Conservation (phyloP, 2,888 invertebrate genomes). For the Agrotis ipsilon region DNA sequence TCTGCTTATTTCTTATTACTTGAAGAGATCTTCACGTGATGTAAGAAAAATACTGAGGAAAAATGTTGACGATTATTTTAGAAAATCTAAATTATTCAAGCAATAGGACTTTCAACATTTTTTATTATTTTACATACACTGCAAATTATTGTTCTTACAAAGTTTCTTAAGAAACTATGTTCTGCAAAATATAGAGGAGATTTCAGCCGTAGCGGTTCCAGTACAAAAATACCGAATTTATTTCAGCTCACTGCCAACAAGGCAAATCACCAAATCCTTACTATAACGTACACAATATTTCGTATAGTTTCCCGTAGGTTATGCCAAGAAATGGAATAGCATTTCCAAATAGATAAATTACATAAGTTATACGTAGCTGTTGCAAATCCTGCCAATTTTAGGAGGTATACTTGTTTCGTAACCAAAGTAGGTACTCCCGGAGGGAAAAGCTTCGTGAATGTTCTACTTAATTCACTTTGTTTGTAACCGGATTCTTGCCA, state of each 20-base stretch:
- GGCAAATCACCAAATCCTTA: conserved; percentile 8
- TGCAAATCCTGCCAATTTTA: conserved; percentile 35
- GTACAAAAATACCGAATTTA: conserved; percentile 1
- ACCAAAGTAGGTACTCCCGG: conserved; percentile 1
- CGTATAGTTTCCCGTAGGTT: neutral
- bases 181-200: neutral
- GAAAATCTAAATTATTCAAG: neutral
- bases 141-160: neutral
- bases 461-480: conserved; percentile 21
- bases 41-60: conserved; percentile 15
- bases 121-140: too few species aligned
- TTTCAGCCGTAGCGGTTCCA: neutral
- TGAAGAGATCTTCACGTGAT: neutral
- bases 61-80: neutral
- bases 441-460: conserved; percentile 15
- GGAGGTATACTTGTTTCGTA: conserved; percentile 16
- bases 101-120: too few species aligned
- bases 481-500: conserved; percentile 18
- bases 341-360: conserved; percentile 36
- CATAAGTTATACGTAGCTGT: conserved; percentile 15
- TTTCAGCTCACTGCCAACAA: neutral
- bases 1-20: neutral
- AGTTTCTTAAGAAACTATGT: neutral
- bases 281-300: conserved; percentile 13
- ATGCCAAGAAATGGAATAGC: conserved; percentile 40